Percentiles rank a stretch among this genome's conserved stretches.
Evolutionary conservation across 2,888 invertebrate genomes (phyloP).

Genomic region (Buathra laborator): DNA sequence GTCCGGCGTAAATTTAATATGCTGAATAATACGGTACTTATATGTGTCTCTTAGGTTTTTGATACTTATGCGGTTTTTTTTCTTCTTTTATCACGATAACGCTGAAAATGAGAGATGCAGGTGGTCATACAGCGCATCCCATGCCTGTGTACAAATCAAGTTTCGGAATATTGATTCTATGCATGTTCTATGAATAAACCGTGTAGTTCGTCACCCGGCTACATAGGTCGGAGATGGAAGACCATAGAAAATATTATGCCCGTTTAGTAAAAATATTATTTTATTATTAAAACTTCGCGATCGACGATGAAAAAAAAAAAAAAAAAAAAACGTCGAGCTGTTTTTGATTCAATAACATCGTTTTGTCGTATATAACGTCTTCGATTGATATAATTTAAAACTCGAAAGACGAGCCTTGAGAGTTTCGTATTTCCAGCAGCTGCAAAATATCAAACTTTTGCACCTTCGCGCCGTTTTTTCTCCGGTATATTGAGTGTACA

Average conservation of each 20-base stretch:
- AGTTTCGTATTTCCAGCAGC: constrained; percentile 59
- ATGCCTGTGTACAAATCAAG: neutral
- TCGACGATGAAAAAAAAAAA: constrained; percentile 8
- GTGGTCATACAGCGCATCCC: neutral
- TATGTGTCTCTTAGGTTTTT: too few species aligned
- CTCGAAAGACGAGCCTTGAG: constrained; percentile 43
- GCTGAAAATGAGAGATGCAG: neutral
- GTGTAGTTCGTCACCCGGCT: constrained; percentile 1
- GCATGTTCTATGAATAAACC: neutral
- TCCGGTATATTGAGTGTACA: neutral
- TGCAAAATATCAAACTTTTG: constrained; percentile 54
- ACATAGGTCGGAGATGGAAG: too few species aligned
- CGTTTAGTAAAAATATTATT: neutral
- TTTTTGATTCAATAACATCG: constrained; percentile 35
- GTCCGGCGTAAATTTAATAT: too few species aligned
- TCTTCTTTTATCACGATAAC: neutral
- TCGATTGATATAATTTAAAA: constrained; percentile 29
- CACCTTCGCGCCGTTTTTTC: constrained; percentile 29
- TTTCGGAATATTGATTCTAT: constrained; percentile 12
- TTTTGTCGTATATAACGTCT: neutral
- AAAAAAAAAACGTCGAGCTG: constrained; percentile 16
- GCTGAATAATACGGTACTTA: too few species aligned
- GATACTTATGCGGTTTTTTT: neutral
- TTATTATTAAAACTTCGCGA: neutral
- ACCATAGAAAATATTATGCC: too few species aligned